Evolutionary conservation across 1,140 invertebrate species (phyloP).

Genomic region (Planococcus citri): DNA sequence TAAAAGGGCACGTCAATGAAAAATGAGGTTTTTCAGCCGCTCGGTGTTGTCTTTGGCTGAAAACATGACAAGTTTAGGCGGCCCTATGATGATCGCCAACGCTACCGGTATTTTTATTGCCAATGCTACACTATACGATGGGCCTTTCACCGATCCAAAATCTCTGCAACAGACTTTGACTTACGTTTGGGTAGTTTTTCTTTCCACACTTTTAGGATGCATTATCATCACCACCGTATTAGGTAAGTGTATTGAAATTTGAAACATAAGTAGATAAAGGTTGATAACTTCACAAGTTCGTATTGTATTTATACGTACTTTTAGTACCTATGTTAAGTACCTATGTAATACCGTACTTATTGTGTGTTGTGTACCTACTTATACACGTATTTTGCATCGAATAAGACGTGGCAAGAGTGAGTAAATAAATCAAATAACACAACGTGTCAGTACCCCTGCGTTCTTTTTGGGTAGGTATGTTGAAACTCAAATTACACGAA

Average conservation of each 20-base stretch:
- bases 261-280: too few relatives aligned
- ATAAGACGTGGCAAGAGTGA: too few relatives aligned
- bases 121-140: not conserved
- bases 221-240: not conserved
- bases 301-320: too few relatives aligned
- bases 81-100: constrained; percentile 4
- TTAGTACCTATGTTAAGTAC: too few relatives aligned
- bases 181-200: constrained; percentile 18
- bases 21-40: constrained; percentile 7
- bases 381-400: too few relatives aligned
- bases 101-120: constrained; percentile 1
- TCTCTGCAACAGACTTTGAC: not conserved
- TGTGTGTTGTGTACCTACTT: too few relatives aligned
- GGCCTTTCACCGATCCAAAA: not conserved
- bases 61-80: constrained; percentile 11
- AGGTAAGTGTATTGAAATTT: not conserved
- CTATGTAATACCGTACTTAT: too few relatives aligned
- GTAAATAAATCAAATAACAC: too few relatives aligned
- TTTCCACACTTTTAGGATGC: not conserved
- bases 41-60: not conserved
- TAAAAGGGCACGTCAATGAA: not conserved
- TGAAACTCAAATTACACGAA: too few relatives aligned
- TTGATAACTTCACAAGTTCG: too few relatives aligned
- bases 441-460: too few relatives aligned
- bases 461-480: too few relatives aligned